Percentiles rank a stretch among this genome's conserved stretches.
phyloP scores from a whole-genome alignment of 2,113 vertebrate species.

The Burhinus oedicnemus region DNA sequence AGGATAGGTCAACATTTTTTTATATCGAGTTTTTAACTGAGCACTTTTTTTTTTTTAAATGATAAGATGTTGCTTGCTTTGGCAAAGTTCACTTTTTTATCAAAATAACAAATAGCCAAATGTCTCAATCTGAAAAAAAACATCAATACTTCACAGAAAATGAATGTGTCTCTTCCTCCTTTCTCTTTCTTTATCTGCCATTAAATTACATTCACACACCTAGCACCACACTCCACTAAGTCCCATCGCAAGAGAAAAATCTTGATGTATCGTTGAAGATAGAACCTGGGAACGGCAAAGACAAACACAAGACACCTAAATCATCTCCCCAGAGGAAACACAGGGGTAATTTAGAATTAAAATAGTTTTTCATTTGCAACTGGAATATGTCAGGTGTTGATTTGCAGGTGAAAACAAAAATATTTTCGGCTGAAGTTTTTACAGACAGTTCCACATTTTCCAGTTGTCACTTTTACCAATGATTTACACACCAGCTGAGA shows the following conservation, averaged over 20 bases:
- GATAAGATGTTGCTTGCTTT: neutral
- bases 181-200: slow-evolving; percentile 20
- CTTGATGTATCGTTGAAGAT: neutral
- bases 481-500: neutral
- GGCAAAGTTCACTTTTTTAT: neutral
- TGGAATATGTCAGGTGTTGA: neutral
- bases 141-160: neutral
- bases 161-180: neutral
- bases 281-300: neutral
- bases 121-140: neutral
- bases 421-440: neutral
- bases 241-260: neutral
- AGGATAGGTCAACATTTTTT: neutral
- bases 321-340: neutral
- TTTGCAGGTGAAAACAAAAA: neutral
- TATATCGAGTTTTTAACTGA: neutral
- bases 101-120: neutral
- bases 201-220: slow-evolving; percentile 1
- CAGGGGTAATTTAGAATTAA: neutral
- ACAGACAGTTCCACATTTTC: neutral
- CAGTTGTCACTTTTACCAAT: neutral
- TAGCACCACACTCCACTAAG: neutral
- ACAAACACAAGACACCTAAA: neutral
- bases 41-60: no score
- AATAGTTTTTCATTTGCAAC: neutral